Percentiles rank a stretch among this genome's conserved stretches.
These are phyloP conservation scores for Amphimedon queenslandica DNA, from an alignment of 37 sponge, comb jelly and placozoan species.

Conservation along the genomic window DNA sequence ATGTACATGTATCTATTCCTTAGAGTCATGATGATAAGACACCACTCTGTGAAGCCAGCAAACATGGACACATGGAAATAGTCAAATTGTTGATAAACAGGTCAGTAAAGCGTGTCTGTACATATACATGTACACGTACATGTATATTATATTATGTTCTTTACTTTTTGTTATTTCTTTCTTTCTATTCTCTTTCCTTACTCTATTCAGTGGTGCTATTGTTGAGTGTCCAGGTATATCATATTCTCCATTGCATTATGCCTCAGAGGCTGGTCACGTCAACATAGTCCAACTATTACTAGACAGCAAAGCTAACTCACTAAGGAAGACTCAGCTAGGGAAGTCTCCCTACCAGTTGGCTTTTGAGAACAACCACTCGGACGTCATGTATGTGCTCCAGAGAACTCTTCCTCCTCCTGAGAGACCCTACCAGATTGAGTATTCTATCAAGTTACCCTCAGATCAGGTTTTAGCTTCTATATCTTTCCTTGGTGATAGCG, in stretches of 20 bases:
- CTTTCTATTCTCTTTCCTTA: background rate
- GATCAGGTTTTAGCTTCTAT: slow-evolving; percentile 40
- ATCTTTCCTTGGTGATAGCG: slow-evolving; percentile 2
- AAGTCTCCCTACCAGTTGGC: slow-evolving; percentile 59
- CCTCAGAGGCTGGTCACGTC: slow-evolving; percentile 38
- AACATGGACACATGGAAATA: slow-evolving; percentile 50
- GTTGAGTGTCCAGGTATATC: slow-evolving; percentile 15
- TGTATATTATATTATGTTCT: no score
- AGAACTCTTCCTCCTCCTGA: slow-evolving; percentile 8
- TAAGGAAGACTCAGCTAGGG: slow-evolving; percentile 2
- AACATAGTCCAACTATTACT: slow-evolving; percentile 37
- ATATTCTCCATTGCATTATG: slow-evolving; percentile 60
- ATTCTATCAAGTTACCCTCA: background rate
- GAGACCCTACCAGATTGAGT: slow-evolving; percentile 32
- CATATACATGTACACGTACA: no score
- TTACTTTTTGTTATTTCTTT: no score
- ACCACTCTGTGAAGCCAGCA: slow-evolving; percentile 55
- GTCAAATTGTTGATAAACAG: slow-evolving; percentile 44
- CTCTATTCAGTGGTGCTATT: slow-evolving; percentile 33
- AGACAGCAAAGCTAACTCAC: slow-evolving; percentile 26
- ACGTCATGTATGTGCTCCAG: slow-evolving; percentile 28
- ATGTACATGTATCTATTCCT: background rate
- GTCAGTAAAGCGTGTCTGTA: slow-evolving; percentile 15
- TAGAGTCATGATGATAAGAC: slow-evolving; percentile 45
- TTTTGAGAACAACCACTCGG: slow-evolving; percentile 26